Evolutionary conservation across 2,888 invertebrate species (phyloP).

Genomic region (Oxycera nigricornis): DNA sequence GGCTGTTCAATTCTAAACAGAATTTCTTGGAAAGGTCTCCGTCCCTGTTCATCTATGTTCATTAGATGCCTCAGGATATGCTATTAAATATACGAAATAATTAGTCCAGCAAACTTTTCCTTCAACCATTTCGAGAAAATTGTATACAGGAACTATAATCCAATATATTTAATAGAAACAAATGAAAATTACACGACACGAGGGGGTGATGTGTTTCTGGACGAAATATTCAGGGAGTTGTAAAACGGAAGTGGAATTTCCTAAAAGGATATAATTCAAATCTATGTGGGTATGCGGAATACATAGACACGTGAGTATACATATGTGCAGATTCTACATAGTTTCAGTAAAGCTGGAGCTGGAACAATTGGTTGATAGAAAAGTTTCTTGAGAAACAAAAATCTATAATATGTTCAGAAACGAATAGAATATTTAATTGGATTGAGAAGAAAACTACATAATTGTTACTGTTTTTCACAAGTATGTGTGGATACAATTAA

Average conservation of each 20-base stretch:
- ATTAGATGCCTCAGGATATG: background rate
- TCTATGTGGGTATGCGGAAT: conserved; percentile 3
- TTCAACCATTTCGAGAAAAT: background rate
- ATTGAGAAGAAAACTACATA: background rate
- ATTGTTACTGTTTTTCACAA: no score
- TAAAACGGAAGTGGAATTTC: background rate
- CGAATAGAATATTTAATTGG: background rate
- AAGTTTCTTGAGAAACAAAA: background rate
- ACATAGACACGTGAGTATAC: background rate
- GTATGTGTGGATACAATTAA: no score
- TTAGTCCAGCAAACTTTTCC: background rate
- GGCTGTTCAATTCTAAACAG: background rate
- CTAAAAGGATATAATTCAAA: background rate
- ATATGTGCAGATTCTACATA: background rate
- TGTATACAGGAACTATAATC: background rate
- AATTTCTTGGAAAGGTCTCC: background rate
- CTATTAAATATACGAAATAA: background rate
- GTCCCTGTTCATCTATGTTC: background rate
- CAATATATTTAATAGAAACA: conserved; percentile 3
- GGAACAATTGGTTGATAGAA: background rate
- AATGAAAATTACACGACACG: conserved; percentile 2
- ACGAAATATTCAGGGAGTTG: background rate
- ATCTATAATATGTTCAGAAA: background rate
- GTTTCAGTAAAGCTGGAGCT: background rate
- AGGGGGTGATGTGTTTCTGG: background rate